Conservation (phyloP, 2,888 invertebrate genomes). For the Sinhomidia bicolor region DNA sequence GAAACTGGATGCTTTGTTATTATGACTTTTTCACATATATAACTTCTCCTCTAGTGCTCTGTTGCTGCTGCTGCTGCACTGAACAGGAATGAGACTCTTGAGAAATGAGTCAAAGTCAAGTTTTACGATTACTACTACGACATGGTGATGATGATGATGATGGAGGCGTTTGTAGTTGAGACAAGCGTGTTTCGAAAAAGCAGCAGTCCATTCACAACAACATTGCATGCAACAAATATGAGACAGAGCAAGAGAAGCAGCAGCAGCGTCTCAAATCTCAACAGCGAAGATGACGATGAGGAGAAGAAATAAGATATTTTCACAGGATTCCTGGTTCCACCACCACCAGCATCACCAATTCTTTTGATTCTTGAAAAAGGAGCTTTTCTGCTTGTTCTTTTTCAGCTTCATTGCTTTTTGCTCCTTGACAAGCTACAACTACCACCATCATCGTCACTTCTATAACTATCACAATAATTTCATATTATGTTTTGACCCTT, state of each 20-base stretch:
- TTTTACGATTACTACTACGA: conserved; percentile 24
- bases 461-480: neutral
- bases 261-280: neutral
- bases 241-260: neutral
- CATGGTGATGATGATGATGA: neutral
- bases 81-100: neutral
- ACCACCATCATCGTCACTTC: conserved; percentile 32
- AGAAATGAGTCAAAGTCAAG: conserved; percentile 37
- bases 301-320: conserved; percentile 38
- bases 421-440: conserved; percentile 43
- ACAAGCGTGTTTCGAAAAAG: conserved; percentile 11
- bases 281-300: neutral
- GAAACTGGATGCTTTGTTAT: neutral
- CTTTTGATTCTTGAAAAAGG: neutral
- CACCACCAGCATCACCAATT: neutral
- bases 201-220: conserved; percentile 45
- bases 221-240: neutral
- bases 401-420: conserved; percentile 20
- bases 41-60: neutral
- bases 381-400: neutral
- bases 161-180: neutral
- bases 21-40: neutral
- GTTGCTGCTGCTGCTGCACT: too few species aligned
- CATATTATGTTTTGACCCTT: conserved; percentile 32
- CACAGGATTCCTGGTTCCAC: conserved; percentile 23